Evolutionary conservation across 2,797 vertebrate genomes (phyloP), one percentile per base, ranked within the genome.

Genomic region (Cheirogaleus major): DNA sequence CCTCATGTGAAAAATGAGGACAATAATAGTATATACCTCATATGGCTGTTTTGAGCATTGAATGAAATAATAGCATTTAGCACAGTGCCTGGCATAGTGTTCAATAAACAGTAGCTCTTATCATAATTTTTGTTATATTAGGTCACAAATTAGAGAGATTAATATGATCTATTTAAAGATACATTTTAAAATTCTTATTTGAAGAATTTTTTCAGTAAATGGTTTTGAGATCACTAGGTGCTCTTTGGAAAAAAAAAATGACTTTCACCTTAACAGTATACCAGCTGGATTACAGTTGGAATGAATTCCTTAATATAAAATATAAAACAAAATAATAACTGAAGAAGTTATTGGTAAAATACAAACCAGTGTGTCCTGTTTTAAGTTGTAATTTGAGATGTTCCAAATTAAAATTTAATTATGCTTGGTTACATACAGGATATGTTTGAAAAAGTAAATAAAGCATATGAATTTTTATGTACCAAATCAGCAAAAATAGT

Each of bases 371-470:
- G 5, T 90, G n/a, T 96, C 73, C 45, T 96, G 20, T 76, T 52
- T 81, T 86, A 76, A 89, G 30, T 79, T 97, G 48, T 95, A 25
- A 67, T 94, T 94, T 70, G 13, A 83, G 38, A 89, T 89, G 10
- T 82, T 89, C 17, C 25, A 75, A 83, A 67, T 90, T 97, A 93
- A 95, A 93, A 75, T 45, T 69, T 86, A 84, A 61, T 94, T 96
- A 65, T 96, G 27, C 96, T 70, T 78, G 90, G 5, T 97, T 91
- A 67, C 57, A 97, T 98, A 72, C 97, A 99, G 99, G 99, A 99
- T 96, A 99, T 99, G 99, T 99, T 99, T 99, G 99, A 99, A 98
- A 99, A 99, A 98, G 99, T 99, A 90, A 99, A 99, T 98, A 99
- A 99, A 98, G 99, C 99, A 0, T 99, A 99, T n/a, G 99, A 99